phyloP scores from a whole-genome alignment of 2,797 vertebrate species.

The Peromyscus aztecus region DNA sequence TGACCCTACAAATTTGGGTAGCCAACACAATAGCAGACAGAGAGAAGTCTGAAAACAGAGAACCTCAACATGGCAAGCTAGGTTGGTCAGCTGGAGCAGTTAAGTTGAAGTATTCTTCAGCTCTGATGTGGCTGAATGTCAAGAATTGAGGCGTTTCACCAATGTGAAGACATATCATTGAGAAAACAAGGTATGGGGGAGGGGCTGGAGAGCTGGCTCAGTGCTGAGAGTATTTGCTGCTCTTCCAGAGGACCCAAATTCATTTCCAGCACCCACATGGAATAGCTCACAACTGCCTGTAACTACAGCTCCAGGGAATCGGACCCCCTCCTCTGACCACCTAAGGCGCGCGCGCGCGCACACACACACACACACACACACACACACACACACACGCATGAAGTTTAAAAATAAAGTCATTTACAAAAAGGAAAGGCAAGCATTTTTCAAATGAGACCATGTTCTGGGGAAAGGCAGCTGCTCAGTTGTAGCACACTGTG shows the following conservation, averaged over 20 bases:
- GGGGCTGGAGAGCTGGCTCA: background rate
- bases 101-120: background rate
- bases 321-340: background rate
- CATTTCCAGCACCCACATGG: background rate
- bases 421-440: background rate
- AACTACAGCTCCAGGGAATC: background rate
- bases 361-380: background rate
- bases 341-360: too few species aligned
- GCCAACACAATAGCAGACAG: background rate
- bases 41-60: background rate
- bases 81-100: background rate
- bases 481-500: background rate
- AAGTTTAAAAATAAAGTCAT: background rate
- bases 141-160: background rate
- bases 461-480: background rate
- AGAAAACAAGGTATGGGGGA: background rate
- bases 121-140: background rate
- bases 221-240: background rate
- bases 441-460: background rate
- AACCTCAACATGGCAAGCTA: background rate
- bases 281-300: background rate
- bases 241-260: background rate
- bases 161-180: background rate
- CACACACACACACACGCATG: too few species aligned
- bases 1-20: background rate